Conservation (phyloP, 2,113 vertebrate species). For the Platichthys flesus region DNA sequence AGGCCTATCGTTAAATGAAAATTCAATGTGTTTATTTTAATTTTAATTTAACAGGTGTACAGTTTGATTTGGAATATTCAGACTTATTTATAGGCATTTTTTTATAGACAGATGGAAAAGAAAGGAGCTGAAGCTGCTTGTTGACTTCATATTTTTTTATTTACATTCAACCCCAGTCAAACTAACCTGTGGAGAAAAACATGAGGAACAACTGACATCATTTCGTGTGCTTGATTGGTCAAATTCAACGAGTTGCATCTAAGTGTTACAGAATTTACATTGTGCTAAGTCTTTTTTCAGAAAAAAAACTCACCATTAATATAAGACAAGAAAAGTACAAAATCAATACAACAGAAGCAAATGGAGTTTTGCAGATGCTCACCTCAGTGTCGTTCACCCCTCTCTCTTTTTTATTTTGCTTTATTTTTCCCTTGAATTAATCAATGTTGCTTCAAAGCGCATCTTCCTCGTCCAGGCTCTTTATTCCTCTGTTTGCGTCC, state of each 20-base stretch:
- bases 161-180: neutral
- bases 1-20: neutral
- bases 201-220: neutral
- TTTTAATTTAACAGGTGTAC: neutral
- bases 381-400: neutral
- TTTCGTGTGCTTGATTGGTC: neutral
- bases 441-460: constrained; percentile 1
- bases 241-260: neutral
- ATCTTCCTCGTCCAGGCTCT: constrained; percentile 19
- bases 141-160: neutral
- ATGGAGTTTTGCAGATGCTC: neutral
- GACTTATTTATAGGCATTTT: neutral
- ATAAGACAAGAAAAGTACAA: neutral
- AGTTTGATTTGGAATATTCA: neutral
- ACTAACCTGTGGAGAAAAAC: neutral
- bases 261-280: neutral
- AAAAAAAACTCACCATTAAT: neutral
- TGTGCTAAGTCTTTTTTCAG: neutral
- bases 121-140: neutral
- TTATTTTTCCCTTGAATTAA: constrained; percentile 4
- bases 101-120: neutral
- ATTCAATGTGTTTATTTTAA: neutral
- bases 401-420: neutral
- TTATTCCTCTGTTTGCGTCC: constrained; percentile 22
- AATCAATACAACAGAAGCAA: neutral